Evolutionary conservation across 2,113 vertebrate genomes (phyloP).

Genomic region (Rhinolophus ferrumequinum): DNA sequence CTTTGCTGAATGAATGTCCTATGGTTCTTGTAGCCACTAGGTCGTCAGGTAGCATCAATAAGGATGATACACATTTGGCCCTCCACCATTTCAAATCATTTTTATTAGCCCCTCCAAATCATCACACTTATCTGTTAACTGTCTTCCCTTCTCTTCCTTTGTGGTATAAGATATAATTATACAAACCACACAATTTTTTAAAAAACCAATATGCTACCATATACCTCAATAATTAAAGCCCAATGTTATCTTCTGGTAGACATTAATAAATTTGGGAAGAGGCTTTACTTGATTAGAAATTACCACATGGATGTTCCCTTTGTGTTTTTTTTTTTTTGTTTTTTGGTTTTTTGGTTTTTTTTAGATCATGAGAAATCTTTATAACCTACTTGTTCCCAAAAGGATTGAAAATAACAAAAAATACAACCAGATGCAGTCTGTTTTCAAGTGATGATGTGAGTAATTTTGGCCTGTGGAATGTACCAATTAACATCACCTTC

Average conservation of each 20-base stretch:
- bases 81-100: neutral
- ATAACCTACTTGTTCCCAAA: neutral
- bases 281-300: neutral
- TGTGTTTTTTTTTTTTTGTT: conserved; percentile 12
- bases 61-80: neutral
- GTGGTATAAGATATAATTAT: neutral
- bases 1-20: neutral
- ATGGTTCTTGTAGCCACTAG: neutral
- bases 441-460: conserved; percentile 18
- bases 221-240: neutral
- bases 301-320: neutral
- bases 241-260: neutral
- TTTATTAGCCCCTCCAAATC: neutral
- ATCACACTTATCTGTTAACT: neutral
- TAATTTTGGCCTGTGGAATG: neutral
- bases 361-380: conserved; percentile 9
- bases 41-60: neutral
- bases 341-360: neutral
- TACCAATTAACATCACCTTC: neutral
- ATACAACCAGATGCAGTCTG: neutral
- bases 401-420: conserved; percentile 30
- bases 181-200: neutral
- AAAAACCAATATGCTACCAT: neutral
- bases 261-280: neutral
- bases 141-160: neutral